Evolutionary conservation across 1,140 invertebrate genomes (phyloP), one percentile per base, ranked within the genome.

Genomic region (Elysia chlorotica): DNA sequence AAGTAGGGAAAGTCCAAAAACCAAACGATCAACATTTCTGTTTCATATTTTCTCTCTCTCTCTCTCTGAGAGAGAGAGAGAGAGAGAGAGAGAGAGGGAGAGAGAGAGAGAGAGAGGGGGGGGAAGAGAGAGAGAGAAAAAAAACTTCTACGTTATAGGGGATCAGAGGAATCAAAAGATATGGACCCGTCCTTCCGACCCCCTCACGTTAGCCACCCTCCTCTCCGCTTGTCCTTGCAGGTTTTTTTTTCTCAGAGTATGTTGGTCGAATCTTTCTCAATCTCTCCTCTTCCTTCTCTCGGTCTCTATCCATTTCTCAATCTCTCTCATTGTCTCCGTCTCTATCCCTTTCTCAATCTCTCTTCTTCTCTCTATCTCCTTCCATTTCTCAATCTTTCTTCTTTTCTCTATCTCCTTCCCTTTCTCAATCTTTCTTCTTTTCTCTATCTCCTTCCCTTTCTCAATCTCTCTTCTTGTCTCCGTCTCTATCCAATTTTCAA

Each of bases 271-370:
- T 30, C 28, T 19, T 28, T n/a, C 6, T 3, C 28, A 63, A 33
- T 63, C 61, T 33, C 61, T 31, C 61, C 61, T 31, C 33, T 33
- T 63, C 61, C 33, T 31, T 35, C 61, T 63, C 61, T 63, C 61
- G 21, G 21, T 63, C 61, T 63, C 61, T 35, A 21, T 63, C 61
- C n/a, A 23, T n/a, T 33, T 31, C 30, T 14, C 30, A 6, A 10
- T 31, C 30, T 63, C 31, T n/a, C 6, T 33, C 33, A 10, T 35
- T 31, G n/a, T 33, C 30, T 31, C 33, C 61, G n/a, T 33, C 33
- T 33, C 33, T 31, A 31, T 33, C 33, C 31, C 33, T 31, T 30
- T 33, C 33, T 33, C 33, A 23, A 30, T 33, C 33, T 33, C 33
- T 31, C 35, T 33, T 35, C 31, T 35, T 31, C 35, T 33, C 35